phyloP scores from a whole-genome alignment of 2,113 vertebrate species.

The Crotalus viridis region DNA sequence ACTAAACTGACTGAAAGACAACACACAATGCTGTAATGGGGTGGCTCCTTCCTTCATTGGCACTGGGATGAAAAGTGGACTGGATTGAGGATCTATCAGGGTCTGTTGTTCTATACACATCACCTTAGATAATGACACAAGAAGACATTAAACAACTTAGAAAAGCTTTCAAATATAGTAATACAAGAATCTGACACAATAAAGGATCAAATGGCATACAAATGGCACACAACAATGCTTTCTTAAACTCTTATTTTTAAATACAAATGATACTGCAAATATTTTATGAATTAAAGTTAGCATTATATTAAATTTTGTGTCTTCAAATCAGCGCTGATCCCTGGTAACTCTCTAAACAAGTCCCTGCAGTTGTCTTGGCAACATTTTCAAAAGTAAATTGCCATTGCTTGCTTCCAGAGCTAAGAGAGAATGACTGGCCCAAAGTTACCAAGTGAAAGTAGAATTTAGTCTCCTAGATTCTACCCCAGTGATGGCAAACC shows the following conservation, averaged over 20 bases:
- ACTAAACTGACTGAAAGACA: constrained; percentile 93
- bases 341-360: background rate
- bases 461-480: background rate
- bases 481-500: too few species aligned
- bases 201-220: background rate
- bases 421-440: background rate
- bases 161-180: constrained; percentile 10
- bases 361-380: background rate
- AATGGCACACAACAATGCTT: background rate
- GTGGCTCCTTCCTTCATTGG: constrained; percentile 76
- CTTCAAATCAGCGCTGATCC: background rate
- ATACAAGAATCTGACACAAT: background rate
- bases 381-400: background rate
- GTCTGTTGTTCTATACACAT: constrained; percentile 86
- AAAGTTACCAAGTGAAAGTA: background rate
- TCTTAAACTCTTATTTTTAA: background rate
- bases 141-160: background rate
- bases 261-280: background rate
- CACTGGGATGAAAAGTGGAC: constrained; percentile 90
- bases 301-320: background rate
- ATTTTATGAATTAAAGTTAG: background rate
- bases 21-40: constrained; percentile 84
- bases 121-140: constrained; percentile 70
- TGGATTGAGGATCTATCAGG: constrained; percentile 78
- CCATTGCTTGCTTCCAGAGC: background rate